These are phyloP conservation scores for Atrina japonica DNA, from an alignment of 2,888 invertebrate genomes.

Conservation along the genomic window DNA sequence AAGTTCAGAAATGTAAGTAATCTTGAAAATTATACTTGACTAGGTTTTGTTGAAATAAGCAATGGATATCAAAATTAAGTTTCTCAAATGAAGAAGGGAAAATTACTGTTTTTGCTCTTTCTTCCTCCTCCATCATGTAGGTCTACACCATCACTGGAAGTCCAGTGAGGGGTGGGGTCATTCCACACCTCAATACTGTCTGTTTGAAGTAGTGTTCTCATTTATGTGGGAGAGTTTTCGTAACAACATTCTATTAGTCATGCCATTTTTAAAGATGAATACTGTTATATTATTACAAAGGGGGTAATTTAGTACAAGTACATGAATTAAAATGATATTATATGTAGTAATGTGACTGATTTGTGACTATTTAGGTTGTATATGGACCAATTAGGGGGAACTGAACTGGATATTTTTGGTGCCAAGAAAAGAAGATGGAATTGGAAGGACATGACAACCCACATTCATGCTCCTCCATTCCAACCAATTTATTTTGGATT, in stretches of 20 bases:
- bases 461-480: constrained; percentile 80
- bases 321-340: too few species aligned
- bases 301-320: too few species aligned
- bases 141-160: too few species aligned
- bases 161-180: too few species aligned
- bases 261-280: neutral
- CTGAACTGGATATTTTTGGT: constrained; percentile 75
- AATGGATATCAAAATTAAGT: too few species aligned
- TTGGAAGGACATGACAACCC: constrained; percentile 75
- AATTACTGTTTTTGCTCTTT: neutral
- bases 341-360: neutral
- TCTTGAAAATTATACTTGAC: too few species aligned
- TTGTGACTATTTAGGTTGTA: constrained; percentile 62
- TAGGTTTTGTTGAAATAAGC: too few species aligned
- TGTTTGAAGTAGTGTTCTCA: too few species aligned
- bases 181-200: too few species aligned
- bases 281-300: too few species aligned
- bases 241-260: neutral
- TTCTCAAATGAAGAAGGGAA: neutral
- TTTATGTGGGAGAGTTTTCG: too few species aligned
- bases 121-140: neutral
- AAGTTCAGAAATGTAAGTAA: too few species aligned
- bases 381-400: constrained; percentile 75
- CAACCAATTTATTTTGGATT: constrained; percentile 78
- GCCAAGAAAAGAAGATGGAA: constrained; percentile 72